Evolutionary conservation across 2,888 invertebrate species (phyloP), one percentile per base, ranked within the genome.

Genomic region (Archips crataeganus): DNA sequence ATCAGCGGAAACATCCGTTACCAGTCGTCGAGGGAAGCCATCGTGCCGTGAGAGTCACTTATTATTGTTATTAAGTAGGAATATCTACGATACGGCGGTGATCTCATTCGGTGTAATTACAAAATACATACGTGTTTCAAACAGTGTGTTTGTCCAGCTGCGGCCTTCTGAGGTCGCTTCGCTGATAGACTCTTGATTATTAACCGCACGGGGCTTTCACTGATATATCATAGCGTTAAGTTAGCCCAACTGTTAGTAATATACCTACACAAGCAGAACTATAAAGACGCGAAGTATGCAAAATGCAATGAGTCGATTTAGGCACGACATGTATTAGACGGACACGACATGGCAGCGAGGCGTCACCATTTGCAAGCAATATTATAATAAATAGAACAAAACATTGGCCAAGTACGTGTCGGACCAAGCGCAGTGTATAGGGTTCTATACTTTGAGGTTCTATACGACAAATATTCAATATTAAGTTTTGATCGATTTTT

Each of bases 131-230:
- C 76, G 74, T 81, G 71, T 70, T 75, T 73, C 59, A 64, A 78
- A 79, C 79, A 75, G 76, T 77, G 75, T 87, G 84, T 93, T 93
- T 91, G 84, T 76, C 77, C 93, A 94, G 91, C 90, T 93, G 93
- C 84, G 90, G 90, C 91, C 91, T 92, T 90, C 88, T 82, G 88
- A 89, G 92, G 92, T 91, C 90, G 87, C 77, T 76, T 83, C 81
- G 81, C 76, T 80, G 82, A 82, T 81, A 79, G 79, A 77, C 78
- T 79, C 79, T 77, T 77, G 76, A 76, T 79, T 78, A 62, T 77
- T 77, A 77, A 74, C 69, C 59, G 75, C 62, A 63, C 60, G 73
- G 47, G 76, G 80, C 82, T 82, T 82, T 82, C 81, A 82, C 80
- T 78, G 75, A 54, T 23, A 49, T n/a, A 23, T 23, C 15, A 23